phyloP scores from a whole-genome alignment of 2,113 vertebrate species.

The Notothenia coriiceps region DNA sequence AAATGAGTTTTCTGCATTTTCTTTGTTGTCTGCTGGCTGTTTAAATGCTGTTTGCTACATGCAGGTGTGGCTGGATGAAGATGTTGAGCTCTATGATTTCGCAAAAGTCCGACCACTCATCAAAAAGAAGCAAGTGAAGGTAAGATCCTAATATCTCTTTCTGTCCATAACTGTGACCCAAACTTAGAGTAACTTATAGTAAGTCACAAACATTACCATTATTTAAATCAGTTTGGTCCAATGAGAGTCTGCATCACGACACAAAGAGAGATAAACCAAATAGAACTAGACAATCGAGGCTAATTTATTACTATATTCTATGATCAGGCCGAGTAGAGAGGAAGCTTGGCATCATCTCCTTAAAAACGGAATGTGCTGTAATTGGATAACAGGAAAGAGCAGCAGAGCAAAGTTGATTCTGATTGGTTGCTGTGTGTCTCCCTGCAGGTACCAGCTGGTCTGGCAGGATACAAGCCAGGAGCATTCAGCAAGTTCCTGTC shows the following conservation, averaged over 20 bases:
- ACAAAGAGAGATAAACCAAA: neutral
- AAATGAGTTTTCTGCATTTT: neutral
- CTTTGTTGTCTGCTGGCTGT: neutral
- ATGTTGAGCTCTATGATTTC: constrained; percentile 87
- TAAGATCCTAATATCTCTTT: constrained; percentile 51
- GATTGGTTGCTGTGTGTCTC: constrained; percentile 10
- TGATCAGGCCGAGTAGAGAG: neutral
- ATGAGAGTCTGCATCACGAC: neutral
- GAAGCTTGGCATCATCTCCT: neutral
- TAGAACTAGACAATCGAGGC: neutral
- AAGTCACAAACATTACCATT: neutral
- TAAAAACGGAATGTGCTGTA: neutral
- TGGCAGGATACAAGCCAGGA: constrained; percentile 90
- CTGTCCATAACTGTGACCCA: neutral
- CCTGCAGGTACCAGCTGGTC: constrained; percentile 90
- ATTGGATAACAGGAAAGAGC: neutral
- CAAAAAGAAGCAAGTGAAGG: constrained; percentile 89
- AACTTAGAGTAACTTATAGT: neutral
- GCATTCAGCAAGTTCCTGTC: constrained; percentile 95
- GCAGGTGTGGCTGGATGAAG: constrained; percentile 88
- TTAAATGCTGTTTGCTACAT: neutral
- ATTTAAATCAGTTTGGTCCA: neutral
- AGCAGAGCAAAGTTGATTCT: neutral
- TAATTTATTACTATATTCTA: neutral
- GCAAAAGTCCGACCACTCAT: constrained; percentile 86